phyloP scores from a whole-genome alignment of 2,113 vertebrate species.

The Hymenochirus boettgeri region DNA sequence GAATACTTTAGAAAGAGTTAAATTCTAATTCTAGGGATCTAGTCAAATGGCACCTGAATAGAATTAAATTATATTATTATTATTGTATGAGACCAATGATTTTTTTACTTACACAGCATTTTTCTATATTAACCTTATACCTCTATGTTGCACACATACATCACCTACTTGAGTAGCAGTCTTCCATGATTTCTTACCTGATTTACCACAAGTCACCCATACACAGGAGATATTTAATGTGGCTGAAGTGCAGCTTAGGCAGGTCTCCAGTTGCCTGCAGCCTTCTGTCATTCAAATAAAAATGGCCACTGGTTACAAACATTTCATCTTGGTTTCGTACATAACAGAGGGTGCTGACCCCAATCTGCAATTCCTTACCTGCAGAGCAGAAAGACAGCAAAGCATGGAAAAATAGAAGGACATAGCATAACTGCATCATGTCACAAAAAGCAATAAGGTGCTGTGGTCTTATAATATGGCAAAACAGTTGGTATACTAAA shows the following conservation, averaged over 20 bases:
- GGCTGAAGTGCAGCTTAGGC: constrained; percentile 14
- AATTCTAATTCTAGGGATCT: too few species aligned
- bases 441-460: neutral
- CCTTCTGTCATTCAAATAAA: neutral
- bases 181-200: constrained; percentile 21
- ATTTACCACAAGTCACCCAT: constrained; percentile 13
- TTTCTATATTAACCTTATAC: too few species aligned
- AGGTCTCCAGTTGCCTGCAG: constrained; percentile 12
- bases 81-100: too few species aligned
- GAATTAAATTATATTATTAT: too few species aligned
- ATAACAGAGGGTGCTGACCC: neutral
- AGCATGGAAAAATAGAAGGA: neutral
- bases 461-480: neutral
- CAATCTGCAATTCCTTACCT: constrained; percentile 29
- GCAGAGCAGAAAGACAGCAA: neutral
- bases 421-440: constrained; percentile 17
- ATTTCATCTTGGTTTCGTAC: neutral
- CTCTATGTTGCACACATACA: too few species aligned
- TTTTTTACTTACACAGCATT: too few species aligned
- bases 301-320: neutral
- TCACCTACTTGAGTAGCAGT: too few species aligned
- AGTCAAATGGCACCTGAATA: too few species aligned
- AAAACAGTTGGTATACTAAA: too few species aligned
- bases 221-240: constrained; percentile 18
- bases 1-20: too few species aligned